Evolutionary conservation across 2,888 invertebrate genomes (phyloP), one percentile per base, ranked within the genome.

Genomic region (Pristionchus exspectatus): DNA sequence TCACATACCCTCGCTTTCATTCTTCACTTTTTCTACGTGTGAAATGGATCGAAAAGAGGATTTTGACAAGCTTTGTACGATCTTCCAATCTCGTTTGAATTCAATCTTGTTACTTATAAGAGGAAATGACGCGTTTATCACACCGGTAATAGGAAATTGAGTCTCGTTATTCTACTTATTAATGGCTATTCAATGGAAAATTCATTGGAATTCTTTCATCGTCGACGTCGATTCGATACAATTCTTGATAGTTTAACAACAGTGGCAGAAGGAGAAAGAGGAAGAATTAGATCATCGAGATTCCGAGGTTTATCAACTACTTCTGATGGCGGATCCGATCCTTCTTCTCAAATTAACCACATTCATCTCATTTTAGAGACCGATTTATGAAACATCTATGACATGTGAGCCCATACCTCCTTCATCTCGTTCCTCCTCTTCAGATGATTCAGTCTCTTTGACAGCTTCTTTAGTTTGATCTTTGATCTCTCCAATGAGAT

Each of bases 261-360:
- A 27, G 84, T 84, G 1, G 84, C 84, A 56, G 84, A 84, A 16
- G 84, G 84, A 12, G 84, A 54, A 56, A 84, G 56, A 56, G 84
- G 84, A 84, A 84, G 84, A 18, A 84, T 84, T 27, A 84, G 56
- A 84, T 84, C 84, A 30, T 84, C 84, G 16, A 84, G 33, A 84
- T 84, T 84, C 56, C 56, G 54, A 56, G 84, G 84, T 84, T 84
- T 59, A 56, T 84, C 84, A 30, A 56, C 30, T 30, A 56, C 84
- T 84, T 84, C 84, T 50, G 54, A 44, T 27, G 84, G 54, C 14
- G 54, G 56, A 30, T 84, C 84, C 14, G 54, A 56, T 5, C 56
- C 84, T 30, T 84, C 84, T 21, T 84, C 84, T 84, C 30, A 30
- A 84, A 30, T 54, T 66, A 21, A 38, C 18, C 5, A 18, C 44